Percentiles rank a stretch among this genome's conserved stretches.
Evolutionary conservation across 2,797 vertebrate genomes (phyloP).

Genomic region (Eleutherodactylus coqui): DNA sequence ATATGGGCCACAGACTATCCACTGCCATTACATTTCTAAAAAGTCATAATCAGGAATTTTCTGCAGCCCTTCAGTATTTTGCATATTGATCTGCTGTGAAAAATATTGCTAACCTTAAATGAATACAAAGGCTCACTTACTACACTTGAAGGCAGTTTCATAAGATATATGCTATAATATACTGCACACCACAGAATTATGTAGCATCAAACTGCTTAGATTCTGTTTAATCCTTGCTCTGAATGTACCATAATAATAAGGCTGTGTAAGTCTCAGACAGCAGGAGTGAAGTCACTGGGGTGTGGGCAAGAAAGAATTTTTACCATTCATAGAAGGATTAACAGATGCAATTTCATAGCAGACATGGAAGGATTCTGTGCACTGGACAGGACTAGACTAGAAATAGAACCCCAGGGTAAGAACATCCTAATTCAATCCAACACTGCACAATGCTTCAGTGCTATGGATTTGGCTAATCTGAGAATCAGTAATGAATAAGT

Average conservation of each 20-base stretch:
- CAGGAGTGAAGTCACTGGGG: conserved; percentile 54
- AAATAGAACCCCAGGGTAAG: conserved; percentile 39
- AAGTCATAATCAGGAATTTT: background rate
- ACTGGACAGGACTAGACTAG: conserved; percentile 54
- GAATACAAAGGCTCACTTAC: background rate
- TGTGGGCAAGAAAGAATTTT: conserved; percentile 52
- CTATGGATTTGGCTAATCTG: background rate
- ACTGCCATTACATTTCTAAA: background rate
- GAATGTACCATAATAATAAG: conserved; percentile 24
- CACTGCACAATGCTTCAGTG: conserved; percentile 15
- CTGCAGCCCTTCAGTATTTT: background rate
- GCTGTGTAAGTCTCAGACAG: conserved; percentile 45
- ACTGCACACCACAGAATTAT: background rate
- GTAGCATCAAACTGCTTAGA: background rate
- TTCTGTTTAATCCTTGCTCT: conserved; percentile 39
- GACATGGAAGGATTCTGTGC: conserved; percentile 38
- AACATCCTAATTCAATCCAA: conserved; percentile 41
- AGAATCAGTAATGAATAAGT: background rate
- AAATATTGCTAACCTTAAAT: background rate
- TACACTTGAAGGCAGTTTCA: background rate
- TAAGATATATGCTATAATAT: background rate
- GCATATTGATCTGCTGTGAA: background rate
- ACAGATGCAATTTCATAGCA: conserved; percentile 48
- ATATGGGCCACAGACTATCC: background rate
- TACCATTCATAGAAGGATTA: conserved; percentile 60